phyloP scores from a whole-genome alignment of 2,113 vertebrate genomes.

The Myiozetetes cayanensis region DNA sequence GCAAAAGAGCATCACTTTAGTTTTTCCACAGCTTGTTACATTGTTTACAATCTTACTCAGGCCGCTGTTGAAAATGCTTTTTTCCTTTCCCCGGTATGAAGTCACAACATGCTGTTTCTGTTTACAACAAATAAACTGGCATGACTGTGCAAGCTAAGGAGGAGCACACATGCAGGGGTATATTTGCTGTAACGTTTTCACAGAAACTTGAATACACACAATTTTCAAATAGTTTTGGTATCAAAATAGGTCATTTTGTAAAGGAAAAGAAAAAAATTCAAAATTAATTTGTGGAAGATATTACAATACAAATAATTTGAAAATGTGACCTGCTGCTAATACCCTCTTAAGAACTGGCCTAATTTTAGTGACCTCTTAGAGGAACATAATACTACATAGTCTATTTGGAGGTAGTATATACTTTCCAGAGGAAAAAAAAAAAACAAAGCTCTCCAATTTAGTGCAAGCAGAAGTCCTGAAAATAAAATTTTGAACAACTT shows the following conservation, averaged over 20 bases:
- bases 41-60: not conserved
- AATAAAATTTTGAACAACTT: not conserved
- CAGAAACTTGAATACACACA: not conserved
- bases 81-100: not conserved
- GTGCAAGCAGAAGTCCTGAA: not conserved
- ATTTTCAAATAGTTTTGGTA: not conserved
- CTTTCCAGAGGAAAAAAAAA: rapidly evolving
- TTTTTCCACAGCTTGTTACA: not conserved
- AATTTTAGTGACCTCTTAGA: not conserved
- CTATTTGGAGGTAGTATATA: not conserved
- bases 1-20: not conserved
- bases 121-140: constrained; percentile 1
- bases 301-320: not conserved
- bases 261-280: not conserved
- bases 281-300: constrained; percentile 1
- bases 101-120: constrained; percentile 7
- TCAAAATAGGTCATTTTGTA: not conserved
- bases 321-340: not conserved
- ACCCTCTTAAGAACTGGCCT: not conserved
- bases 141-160: not conserved
- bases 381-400: not conserved
- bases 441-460: not conserved
- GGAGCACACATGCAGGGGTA: not conserved
- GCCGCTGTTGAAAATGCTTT: not conserved
- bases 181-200: not conserved